phyloP scores from a whole-genome alignment of 2,797 vertebrate genomes.

The Apogon hyalosoma region DNA sequence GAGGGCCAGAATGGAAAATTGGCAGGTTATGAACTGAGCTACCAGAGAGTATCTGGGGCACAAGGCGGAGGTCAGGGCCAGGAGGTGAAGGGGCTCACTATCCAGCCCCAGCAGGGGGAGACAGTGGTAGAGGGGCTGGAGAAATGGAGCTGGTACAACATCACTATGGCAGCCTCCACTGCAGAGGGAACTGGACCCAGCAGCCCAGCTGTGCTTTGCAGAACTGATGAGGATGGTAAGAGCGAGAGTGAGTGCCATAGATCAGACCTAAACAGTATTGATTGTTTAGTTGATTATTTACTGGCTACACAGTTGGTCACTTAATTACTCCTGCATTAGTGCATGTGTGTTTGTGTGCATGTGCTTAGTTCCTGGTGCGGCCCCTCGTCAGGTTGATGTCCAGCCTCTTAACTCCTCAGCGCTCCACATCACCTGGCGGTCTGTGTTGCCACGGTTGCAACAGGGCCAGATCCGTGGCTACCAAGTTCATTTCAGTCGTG shows the following conservation, averaged over 20 bases:
- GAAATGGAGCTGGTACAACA: conserved; percentile 94
- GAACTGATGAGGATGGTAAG: conserved; percentile 95
- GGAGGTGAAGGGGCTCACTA: conserved; percentile 84
- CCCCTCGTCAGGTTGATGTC: conserved; percentile 93
- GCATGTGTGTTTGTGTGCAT: conserved; percentile 30
- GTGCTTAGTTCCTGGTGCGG: conserved; percentile 90
- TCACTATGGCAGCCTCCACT: conserved; percentile 89
- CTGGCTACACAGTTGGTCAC: conserved; percentile 35
- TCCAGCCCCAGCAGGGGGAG: conserved; percentile 85
- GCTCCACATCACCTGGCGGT: conserved; percentile 90
- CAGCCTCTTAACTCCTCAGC: conserved; percentile 91
- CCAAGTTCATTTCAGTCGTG: conserved; percentile 92
- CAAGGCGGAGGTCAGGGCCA: conserved; percentile 80
- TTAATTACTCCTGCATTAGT: conserved; percentile 48
- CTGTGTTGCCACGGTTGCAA: conserved; percentile 89
- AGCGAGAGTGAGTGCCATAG: conserved; percentile 1
- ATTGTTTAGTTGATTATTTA: conserved; percentile 63
- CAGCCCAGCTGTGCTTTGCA: conserved; percentile 88
- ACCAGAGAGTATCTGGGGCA: conserved; percentile 86
- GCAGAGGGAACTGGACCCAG: conserved; percentile 89
- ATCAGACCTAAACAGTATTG: conserved; percentile 54
- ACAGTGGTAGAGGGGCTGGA: conserved; percentile 89
- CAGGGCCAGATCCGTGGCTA: conserved; percentile 95
- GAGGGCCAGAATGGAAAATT: conserved; percentile 91
- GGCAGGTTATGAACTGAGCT: conserved; percentile 92